phyloP scores from a whole-genome alignment of 2,888 invertebrate genomes.

The Pseudococcus jackbeardsleyi region DNA sequence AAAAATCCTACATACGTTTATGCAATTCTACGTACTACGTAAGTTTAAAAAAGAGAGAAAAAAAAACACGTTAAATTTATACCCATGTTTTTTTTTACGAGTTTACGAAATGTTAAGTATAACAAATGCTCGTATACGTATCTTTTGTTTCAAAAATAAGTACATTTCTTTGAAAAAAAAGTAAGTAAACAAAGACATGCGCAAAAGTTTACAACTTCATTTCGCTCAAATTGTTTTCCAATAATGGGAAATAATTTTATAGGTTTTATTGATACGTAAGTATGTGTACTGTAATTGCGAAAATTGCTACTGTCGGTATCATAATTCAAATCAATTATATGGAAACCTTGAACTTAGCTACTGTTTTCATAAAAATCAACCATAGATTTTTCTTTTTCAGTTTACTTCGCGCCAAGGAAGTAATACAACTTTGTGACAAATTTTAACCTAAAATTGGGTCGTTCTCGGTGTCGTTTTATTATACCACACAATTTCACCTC shows the following conservation, averaged over 20 bases:
- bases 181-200: constrained; percentile 18
- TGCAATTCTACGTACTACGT: not conserved
- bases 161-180: not conserved
- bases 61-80: constrained; percentile 7
- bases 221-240: constrained; percentile 17
- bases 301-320: constrained; percentile 34
- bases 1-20: not conserved
- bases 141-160: constrained; percentile 43
- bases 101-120: not conserved
- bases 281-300: constrained; percentile 26
- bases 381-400: not conserved
- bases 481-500: no score
- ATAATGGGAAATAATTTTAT: constrained; percentile 24
- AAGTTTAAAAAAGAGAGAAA: not conserved
- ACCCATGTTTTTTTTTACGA: constrained; percentile 26
- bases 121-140: not conserved
- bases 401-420: not conserved
- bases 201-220: constrained; percentile 16
- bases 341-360: constrained; percentile 13
- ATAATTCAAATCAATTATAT: constrained; percentile 48
- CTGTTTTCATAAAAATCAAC: not conserved
- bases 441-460: not conserved
- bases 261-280: constrained; percentile 10
- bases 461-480: no score
- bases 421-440: not conserved